A percentile compares a stretch with the other conserved stretches of the same genome.
phyloP scores from a whole-genome alignment of 2,113 vertebrate species.

The Notothenia rossii region DNA sequence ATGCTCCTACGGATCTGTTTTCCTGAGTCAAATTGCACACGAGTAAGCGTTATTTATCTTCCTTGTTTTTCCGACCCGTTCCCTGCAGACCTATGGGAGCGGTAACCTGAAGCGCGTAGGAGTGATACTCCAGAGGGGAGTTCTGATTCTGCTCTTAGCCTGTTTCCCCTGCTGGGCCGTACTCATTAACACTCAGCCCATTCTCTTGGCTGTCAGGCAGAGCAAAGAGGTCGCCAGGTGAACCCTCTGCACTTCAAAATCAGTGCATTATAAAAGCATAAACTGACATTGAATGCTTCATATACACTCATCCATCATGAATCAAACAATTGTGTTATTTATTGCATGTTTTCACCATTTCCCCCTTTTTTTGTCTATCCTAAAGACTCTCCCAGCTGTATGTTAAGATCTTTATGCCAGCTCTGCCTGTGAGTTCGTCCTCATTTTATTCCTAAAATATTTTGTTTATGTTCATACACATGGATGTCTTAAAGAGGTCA shows the following conservation, averaged over 20 bases:
- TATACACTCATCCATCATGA: background rate
- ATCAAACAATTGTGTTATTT: constrained; percentile 9
- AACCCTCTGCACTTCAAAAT: constrained; percentile 29
- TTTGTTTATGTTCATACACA: constrained; percentile 8
- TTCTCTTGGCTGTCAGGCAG: constrained; percentile 88
- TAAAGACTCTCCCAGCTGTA: constrained; percentile 91
- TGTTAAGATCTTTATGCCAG: constrained; percentile 92
- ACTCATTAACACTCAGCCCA: constrained; percentile 89
- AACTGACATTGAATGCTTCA: background rate
- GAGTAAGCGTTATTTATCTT: background rate
- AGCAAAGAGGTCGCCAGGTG: constrained; percentile 88
- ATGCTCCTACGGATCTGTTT: background rate
- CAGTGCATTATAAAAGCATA: background rate
- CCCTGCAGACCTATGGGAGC: constrained; percentile 87
- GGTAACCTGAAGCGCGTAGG: constrained; percentile 90
- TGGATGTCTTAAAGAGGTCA: too few species aligned
- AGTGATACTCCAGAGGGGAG: constrained; percentile 88
- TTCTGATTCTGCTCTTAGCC: constrained; percentile 88
- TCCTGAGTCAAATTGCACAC: background rate
- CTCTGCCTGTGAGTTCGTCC: constrained; percentile 89
- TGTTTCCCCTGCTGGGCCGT: constrained; percentile 95
- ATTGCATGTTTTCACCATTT: constrained; percentile 24
- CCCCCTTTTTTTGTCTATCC: constrained; percentile 31
- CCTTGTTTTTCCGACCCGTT: constrained; percentile 4
- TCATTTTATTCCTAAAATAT: constrained; percentile 5